Evolutionary conservation across 2,888 invertebrate species (phyloP).

Genomic region (Autographa gamma): DNA sequence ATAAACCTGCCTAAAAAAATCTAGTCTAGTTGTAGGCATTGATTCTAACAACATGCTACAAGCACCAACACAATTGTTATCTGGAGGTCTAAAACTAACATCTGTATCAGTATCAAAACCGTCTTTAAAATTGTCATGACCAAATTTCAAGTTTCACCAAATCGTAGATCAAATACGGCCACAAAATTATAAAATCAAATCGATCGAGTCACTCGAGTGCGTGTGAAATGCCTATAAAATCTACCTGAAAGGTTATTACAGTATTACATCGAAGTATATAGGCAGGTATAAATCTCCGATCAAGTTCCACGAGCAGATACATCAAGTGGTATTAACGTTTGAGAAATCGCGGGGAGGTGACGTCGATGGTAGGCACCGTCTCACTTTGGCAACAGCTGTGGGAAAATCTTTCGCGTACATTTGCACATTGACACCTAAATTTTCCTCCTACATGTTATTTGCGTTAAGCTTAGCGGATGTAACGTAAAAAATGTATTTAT

Average conservation of each 20-base stretch:
- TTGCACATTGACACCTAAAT: slow-evolving; percentile 40
- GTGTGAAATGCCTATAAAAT: slow-evolving; percentile 44
- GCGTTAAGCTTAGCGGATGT: slow-evolving; percentile 46
- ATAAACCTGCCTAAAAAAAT: not conserved
- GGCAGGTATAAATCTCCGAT: slow-evolving; percentile 56
- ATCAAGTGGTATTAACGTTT: slow-evolving; percentile 70
- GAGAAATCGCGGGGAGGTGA: slow-evolving; percentile 66
- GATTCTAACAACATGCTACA: not conserved
- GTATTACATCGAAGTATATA: slow-evolving; percentile 44
- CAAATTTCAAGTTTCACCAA: not conserved
- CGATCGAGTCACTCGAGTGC: slow-evolving; percentile 24
- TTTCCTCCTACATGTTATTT: slow-evolving; percentile 53
- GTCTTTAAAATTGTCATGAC: not conserved
- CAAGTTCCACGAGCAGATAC: slow-evolving; percentile 65
- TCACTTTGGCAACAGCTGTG: slow-evolving; percentile 40
- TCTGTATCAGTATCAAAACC: not conserved
- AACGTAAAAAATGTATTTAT: slow-evolving; percentile 33
- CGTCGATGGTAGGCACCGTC: slow-evolving; percentile 43
- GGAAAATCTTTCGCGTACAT: slow-evolving; percentile 40
- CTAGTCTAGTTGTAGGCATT: not conserved
- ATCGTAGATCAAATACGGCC: slow-evolving; percentile 13
- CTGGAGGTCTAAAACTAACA: not conserved
- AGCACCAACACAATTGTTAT: no score
- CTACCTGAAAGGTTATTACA: slow-evolving; percentile 43
- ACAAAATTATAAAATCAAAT: slow-evolving; percentile 35